Conservation (phyloP, 2,113 vertebrate genomes). For the Polypterus senegalus region DNA sequence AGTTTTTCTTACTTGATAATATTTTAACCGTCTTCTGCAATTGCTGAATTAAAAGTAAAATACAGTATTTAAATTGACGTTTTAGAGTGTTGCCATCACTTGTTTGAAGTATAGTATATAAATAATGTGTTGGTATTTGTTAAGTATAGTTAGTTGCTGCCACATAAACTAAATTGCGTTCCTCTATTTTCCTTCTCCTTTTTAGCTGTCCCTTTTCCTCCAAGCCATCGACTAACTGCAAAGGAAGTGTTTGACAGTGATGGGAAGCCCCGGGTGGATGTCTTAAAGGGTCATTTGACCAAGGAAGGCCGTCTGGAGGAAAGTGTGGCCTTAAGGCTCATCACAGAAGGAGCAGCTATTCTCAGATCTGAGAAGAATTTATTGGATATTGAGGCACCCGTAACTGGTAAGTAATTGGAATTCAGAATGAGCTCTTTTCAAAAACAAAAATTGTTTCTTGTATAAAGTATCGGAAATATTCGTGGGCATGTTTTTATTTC, state of each 20-base stretch:
- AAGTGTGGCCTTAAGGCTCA: slow-evolving; percentile 81
- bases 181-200: slow-evolving; percentile 12
- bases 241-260: slow-evolving; percentile 97
- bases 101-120: too few relatives aligned
- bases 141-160: slow-evolving; percentile 9
- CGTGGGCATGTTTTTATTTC: too few relatives aligned
- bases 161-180: slow-evolving; percentile 4
- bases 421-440: neutral
- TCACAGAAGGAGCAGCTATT: slow-evolving; percentile 86
- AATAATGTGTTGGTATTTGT: neutral
- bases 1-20: too few relatives aligned
- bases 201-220: slow-evolving; percentile 92
- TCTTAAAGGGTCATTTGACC: slow-evolving; percentile 95
- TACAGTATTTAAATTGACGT: neutral
- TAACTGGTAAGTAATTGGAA: slow-evolving; percentile 69
- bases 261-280: slow-evolving; percentile 90
- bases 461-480: too few relatives aligned
- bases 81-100: too few relatives aligned
- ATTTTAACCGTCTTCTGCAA: too few relatives aligned
- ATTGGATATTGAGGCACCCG: slow-evolving; percentile 93
- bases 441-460: too few relatives aligned
- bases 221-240: slow-evolving; percentile 88
- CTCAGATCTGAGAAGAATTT: slow-evolving; percentile 89
- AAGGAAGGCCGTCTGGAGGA: slow-evolving; percentile 96
- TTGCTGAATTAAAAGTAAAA: slow-evolving; percentile 3